Evolutionary conservation across 2,113 vertebrate genomes (phyloP).

Genomic region (Chaetops frenatus): DNA sequence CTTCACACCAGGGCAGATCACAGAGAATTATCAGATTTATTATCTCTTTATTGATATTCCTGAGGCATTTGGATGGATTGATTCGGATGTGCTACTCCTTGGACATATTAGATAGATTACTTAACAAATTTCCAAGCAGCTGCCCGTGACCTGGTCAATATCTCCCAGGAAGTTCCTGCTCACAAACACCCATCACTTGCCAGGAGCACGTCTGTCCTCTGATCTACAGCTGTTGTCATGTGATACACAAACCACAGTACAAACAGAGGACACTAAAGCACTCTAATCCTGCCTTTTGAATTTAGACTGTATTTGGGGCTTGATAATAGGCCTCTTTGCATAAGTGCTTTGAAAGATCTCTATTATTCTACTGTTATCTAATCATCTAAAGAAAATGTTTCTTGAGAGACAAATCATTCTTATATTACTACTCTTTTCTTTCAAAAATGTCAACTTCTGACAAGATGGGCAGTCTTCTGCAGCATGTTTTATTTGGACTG

Average conservation of each 20-base stretch:
- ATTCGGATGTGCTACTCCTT: not conserved
- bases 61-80: slow-evolving; percentile 29
- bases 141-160: not conserved
- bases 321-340: not conserved
- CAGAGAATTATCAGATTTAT: slow-evolving; percentile 40
- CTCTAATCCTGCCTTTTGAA: not conserved
- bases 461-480: slow-evolving; percentile 34
- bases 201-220: not conserved
- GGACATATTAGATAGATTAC: slow-evolving; percentile 28
- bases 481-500: slow-evolving; percentile 35
- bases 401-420: not conserved
- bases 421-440: not conserved
- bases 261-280: not conserved
- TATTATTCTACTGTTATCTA: not conserved
- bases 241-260: not conserved
- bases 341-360: not conserved
- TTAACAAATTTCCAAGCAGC: slow-evolving; percentile 44
- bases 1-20: slow-evolving; percentile 2
- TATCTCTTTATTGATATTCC: slow-evolving; percentile 38
- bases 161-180: slow-evolving; percentile 43
- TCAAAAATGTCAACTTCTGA: not conserved
- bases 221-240: not conserved
- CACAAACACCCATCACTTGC: not conserved
- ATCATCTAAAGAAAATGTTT: not conserved
- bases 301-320: not conserved